These are phyloP conservation scores for Tineola bisselliella DNA, from an alignment of 2,888 invertebrate genomes.

Conservation along the genomic window DNA sequence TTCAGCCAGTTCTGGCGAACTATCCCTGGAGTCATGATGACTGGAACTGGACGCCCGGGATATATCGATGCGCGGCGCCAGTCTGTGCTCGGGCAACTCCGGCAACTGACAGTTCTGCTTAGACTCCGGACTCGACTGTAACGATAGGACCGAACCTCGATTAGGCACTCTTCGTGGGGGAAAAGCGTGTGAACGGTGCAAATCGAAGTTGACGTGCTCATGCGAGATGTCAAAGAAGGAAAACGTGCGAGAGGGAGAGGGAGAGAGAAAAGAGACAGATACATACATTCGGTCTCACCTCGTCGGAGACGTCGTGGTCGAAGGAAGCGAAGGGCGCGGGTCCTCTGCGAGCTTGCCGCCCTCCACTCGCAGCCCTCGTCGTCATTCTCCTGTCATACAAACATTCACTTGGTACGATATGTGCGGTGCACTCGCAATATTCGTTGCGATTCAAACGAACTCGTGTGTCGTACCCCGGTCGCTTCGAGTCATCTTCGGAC, in stretches of 20 bases:
- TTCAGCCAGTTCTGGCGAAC: constrained; percentile 82
- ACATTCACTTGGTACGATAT: too few species aligned
- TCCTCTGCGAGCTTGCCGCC: constrained; percentile 81
- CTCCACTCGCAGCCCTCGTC: not conserved
- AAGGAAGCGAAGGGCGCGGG: constrained; percentile 95
- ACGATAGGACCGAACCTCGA: constrained; percentile 14
- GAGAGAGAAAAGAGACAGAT: constrained; percentile 33
- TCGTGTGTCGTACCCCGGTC: too few species aligned
- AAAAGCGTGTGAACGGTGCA: constrained; percentile 17
- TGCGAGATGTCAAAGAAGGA: too few species aligned
- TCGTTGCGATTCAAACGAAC: too few species aligned
- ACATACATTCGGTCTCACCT: constrained; percentile 74
- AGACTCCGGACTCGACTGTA: constrained; percentile 70
- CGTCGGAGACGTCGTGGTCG: constrained; percentile 86
- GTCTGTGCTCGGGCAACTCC: constrained; percentile 40
- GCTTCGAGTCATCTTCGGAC: too few species aligned
- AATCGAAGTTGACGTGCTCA: too few species aligned
- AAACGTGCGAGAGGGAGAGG: constrained; percentile 25
- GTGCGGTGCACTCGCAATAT: too few species aligned
- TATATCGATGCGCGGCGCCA: constrained; percentile 82
- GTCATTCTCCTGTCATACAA: not conserved
- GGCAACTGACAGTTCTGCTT: constrained; percentile 65
- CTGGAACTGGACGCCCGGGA: constrained; percentile 89
- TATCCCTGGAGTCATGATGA: constrained; percentile 86
- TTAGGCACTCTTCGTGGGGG: too few species aligned